Conservation (phyloP, 2,797 vertebrate species). For the Sphaeramia orbicularis region DNA sequence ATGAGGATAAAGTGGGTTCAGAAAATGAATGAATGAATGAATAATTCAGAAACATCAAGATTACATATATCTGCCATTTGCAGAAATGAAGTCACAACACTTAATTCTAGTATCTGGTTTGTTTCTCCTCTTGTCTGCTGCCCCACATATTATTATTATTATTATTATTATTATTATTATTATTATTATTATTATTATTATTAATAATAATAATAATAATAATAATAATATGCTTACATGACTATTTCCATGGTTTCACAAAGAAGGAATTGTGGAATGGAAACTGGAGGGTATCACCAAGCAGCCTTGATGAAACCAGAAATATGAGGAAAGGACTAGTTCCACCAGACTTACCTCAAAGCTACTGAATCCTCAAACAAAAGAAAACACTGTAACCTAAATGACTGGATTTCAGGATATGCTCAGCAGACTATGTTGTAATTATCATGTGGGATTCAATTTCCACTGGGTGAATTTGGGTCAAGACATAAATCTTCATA, state of each 20-base stretch:
- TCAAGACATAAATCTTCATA: conserved; percentile 30
- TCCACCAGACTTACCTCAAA: conserved; percentile 37
- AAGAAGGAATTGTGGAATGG: background rate
- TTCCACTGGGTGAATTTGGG: conserved; percentile 39
- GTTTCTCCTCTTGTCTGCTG: too few species aligned
- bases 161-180: too few species aligned
- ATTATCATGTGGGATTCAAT: conserved; percentile 29
- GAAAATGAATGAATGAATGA: too few species aligned
- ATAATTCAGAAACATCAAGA: too few species aligned
- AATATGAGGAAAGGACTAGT: conserved; percentile 20
- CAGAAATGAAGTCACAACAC: too few species aligned
- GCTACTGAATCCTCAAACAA: conserved; percentile 42
- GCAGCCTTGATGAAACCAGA: conserved; percentile 12
- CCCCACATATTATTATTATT: too few species aligned
- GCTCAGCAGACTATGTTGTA: conserved; percentile 28
- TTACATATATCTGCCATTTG: too few species aligned
- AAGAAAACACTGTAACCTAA: conserved; percentile 30
- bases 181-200: too few species aligned
- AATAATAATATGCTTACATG: background rate
- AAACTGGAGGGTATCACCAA: conserved; percentile 12
- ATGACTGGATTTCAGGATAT: conserved; percentile 33
- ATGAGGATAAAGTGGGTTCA: too few species aligned
- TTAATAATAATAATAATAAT: too few species aligned
- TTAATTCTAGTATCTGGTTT: too few species aligned
- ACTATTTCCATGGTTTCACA: background rate